phyloP scores from a whole-genome alignment of 2,797 vertebrate species.

The Halcyon smyrnensis region DNA sequence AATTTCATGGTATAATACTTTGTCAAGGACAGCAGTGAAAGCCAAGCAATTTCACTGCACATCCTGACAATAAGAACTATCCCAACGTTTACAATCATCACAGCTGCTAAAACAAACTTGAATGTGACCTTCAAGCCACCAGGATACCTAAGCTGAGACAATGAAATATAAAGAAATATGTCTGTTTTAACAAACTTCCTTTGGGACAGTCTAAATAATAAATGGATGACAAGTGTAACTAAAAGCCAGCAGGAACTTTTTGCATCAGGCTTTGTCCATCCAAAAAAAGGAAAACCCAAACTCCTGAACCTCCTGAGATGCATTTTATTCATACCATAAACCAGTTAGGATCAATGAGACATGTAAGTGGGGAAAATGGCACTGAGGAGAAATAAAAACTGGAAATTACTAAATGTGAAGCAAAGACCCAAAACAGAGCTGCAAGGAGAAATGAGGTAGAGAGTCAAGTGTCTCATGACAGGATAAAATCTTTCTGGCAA shows the following conservation, averaged over 20 bases:
- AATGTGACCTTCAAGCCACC: conserved; percentile 39
- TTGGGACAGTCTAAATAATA: conserved; percentile 16
- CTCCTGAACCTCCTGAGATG: neutral
- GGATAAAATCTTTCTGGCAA: conserved; percentile 51
- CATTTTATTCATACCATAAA: conserved; percentile 23
- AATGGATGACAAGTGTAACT: conserved; percentile 44
- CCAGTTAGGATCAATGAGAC: conserved; percentile 1
- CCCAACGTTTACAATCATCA: neutral
- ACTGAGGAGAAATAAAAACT: neutral
- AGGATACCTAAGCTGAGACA: neutral
- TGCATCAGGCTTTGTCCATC: conserved; percentile 15
- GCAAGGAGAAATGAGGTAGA: neutral
- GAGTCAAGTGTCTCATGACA: conserved; percentile 7
- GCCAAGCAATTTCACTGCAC: neutral
- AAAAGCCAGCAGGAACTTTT: conserved; percentile 15
- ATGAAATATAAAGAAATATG: conserved; percentile 28
- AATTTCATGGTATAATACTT: neutral
- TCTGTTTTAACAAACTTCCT: conserved; percentile 6
- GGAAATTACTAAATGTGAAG: neutral
- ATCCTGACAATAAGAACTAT: neutral
- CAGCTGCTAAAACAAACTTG: conserved; percentile 57
- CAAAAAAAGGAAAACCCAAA: neutral
- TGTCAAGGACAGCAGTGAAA: neutral
- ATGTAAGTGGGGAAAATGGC: neutral
- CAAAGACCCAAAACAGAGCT: neutral